These are phyloP conservation scores for Rhinoderma darwinii DNA, from an alignment of 2,113 vertebrate genomes.

Conservation along the genomic window DNA sequence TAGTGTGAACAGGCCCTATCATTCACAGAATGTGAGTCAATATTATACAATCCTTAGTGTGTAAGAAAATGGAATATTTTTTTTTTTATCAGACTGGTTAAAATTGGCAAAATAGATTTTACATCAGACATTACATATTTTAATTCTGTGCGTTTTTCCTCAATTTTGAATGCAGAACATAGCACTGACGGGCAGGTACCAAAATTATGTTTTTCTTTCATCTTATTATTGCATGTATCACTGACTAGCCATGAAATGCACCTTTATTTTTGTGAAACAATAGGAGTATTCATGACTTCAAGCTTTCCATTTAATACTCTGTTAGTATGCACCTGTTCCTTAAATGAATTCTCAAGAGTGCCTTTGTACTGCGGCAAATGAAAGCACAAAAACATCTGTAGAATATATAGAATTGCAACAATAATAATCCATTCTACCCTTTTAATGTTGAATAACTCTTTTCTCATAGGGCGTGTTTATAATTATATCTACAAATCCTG, in stretches of 20 bases:
- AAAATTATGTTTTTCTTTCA: neutral
- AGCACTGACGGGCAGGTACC: neutral
- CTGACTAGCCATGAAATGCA: neutral
- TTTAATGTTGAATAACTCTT: neutral
- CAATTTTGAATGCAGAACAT: neutral
- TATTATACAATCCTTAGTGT: neutral
- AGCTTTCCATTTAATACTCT: neutral
- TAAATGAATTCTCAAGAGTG: constrained; percentile 1
- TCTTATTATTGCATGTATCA: neutral
- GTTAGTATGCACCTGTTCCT: neutral
- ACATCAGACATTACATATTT: neutral
- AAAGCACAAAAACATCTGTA: neutral
- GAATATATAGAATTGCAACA: neutral
- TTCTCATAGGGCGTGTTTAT: neutral
- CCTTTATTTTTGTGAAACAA: neutral
- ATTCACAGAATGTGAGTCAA: neutral
- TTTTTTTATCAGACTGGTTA: no score
- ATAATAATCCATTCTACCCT: neutral
- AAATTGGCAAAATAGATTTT: no score
- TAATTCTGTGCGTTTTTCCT: neutral
- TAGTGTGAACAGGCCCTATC: neutral
- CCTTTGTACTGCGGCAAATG: constrained; percentile 2
- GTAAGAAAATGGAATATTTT: neutral
- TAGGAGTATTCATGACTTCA: neutral
- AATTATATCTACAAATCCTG: constrained; percentile 38